Base-by-base conservation (phyloP, 92 coral and sea anemone species). In the Isaurus tuberculatus region DNA sequence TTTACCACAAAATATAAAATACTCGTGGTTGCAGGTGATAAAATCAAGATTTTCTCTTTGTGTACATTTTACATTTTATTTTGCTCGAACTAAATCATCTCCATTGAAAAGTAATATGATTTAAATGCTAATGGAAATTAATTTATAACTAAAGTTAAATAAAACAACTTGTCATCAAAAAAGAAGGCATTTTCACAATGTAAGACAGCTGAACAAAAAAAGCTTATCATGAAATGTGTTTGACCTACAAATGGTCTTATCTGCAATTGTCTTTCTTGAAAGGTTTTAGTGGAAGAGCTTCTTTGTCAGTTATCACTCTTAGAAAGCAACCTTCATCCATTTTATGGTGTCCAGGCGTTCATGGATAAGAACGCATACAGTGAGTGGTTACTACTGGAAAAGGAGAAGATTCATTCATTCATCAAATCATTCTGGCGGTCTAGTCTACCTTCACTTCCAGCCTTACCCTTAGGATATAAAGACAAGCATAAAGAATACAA, bases 311-410 rank as follows among this genome's bases (percentile, higher is more conserved):
- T 86, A n/a, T 82, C 88, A 8, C 85, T 94, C 8, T 83, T 94
- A 19, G 85, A 90, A 69, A 90, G 77, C 26, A 91, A 94, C 37
- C 91, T 87, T 40, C 99, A 96, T 84, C 98, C 98, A 14, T 94
- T 86, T 80, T 94, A 92, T 83, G 89, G 95, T 11, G 92, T 91
- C 23, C 92, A 95, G 66, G 79, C 95, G 29, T 96, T 96, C 85
- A 89, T 92, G 92, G 91, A 94, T 79, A 90, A 84, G 88, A 91
- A 96, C 73, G 93, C 91, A 4, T 96, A 96, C 81, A 84, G 85
- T 70, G 88, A 85, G 43, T 96, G 99, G 99, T 81, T 96, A 28
- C 73, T 74, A 13, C 26, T 57, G 44, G 98, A 94, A 77, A 94
- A 90, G 67, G 94, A 80, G 25, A 80, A 85, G 31, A 92, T 94